phyloP scores from a whole-genome alignment of 2,113 vertebrate genomes.

The Trematomus loennbergii region DNA sequence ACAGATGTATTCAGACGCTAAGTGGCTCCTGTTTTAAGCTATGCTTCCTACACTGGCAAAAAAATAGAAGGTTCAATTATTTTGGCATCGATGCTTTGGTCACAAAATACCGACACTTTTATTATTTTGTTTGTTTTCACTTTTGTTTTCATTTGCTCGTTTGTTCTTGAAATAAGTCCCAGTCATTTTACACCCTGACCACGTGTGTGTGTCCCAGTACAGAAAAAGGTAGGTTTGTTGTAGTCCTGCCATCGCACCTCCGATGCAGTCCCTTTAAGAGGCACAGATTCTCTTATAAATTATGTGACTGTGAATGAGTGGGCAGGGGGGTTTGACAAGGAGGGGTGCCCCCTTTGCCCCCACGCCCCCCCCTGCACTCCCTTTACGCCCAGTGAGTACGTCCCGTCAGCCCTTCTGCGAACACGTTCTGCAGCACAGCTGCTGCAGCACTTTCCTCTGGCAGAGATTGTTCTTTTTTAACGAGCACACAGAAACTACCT shows the following conservation, averaged over 20 bases:
- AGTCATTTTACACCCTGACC: conserved; percentile 89
- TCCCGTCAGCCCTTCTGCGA: conserved; percentile 95
- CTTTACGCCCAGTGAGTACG: conserved; percentile 69
- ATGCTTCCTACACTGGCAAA: conserved; percentile 78
- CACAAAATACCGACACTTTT: conserved; percentile 93
- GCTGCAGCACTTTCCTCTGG: conserved; percentile 98
- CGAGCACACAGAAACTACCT: conserved; percentile 99
- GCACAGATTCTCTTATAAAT: conserved; percentile 89
- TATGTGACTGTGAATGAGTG: conserved; percentile 83
- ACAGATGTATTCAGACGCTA: conserved; percentile 70
- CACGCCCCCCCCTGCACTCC: conserved; percentile 49
- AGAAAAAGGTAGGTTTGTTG: conserved; percentile 99
- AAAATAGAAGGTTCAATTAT: conserved; percentile 84
- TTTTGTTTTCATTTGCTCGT: conserved; percentile 80
- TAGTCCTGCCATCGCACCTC: conserved; percentile 95
- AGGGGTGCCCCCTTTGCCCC: conserved; percentile 60
- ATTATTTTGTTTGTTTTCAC: conserved; percentile 84
- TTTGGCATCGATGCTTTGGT: conserved; percentile 99
- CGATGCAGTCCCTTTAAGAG: conserved; percentile 93
- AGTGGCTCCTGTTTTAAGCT: conserved; percentile 70
- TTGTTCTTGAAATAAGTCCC: conserved; percentile 86
- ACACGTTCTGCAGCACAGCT: conserved; percentile 99
- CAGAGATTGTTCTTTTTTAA: conserved; percentile 99
- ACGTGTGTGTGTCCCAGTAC: conserved; percentile 89
- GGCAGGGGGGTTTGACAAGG: conserved; percentile 63